Evolutionary conservation across 2,113 vertebrate genomes (phyloP).

Genomic region (Chloroceryle aenea): DNA sequence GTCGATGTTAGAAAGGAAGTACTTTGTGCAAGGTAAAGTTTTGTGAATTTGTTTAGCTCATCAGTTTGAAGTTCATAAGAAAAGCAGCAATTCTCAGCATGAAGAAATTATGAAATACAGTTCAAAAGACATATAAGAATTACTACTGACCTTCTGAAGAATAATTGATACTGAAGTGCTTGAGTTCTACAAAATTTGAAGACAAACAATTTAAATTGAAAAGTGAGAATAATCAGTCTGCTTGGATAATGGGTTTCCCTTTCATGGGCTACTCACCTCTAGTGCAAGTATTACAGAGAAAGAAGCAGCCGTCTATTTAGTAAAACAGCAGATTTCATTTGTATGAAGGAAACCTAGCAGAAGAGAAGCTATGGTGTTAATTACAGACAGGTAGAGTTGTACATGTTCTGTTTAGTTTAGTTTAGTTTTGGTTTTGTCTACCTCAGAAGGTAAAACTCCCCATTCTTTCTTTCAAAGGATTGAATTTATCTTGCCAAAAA

Average conservation of each 20-base stretch:
- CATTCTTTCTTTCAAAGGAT: neutral
- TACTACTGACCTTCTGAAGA: neutral
- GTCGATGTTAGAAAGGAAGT: neutral
- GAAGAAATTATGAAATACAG: neutral
- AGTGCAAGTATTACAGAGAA: neutral
- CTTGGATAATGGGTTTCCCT: neutral
- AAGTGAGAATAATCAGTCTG: neutral
- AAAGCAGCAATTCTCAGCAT: neutral
- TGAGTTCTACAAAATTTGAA: neutral
- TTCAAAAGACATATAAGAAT: neutral
- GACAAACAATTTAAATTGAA: neutral
- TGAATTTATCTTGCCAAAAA: neutral
- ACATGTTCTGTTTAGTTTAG: accelerated
- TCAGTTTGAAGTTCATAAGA: neutral
- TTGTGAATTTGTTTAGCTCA: neutral
- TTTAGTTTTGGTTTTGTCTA: neutral
- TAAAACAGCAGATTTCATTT: neutral
- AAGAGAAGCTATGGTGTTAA: neutral
- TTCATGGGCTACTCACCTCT: neutral
- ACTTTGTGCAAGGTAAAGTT: neutral
- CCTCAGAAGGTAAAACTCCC: neutral
- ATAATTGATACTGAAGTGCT: neutral
- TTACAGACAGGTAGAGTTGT: neutral
- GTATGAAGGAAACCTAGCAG: neutral
- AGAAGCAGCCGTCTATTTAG: neutral